Evolutionary conservation across 1,140 invertebrate species (phyloP).

Genomic region (Drosophila punjabiensis): DNA sequence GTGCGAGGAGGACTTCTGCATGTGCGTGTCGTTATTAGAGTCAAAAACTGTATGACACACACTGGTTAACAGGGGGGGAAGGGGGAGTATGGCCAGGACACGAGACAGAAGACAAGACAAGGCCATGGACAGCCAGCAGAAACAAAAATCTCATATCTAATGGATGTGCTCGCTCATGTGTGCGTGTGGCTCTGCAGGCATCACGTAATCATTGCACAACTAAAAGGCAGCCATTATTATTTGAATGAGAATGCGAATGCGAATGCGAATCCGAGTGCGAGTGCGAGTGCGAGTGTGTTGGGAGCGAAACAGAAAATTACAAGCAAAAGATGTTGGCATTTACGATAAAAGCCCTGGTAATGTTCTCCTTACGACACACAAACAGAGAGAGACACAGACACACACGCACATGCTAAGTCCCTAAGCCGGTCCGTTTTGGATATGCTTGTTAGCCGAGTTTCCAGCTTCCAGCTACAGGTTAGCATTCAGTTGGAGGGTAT

Average conservation of each 20-base stretch:
- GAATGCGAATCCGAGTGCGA: slow-evolving; percentile 64
- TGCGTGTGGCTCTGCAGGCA: slow-evolving; percentile 63
- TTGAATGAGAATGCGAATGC: slow-evolving; percentile 76
- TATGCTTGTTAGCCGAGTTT: slow-evolving; percentile 34
- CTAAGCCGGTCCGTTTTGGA: slow-evolving; percentile 47
- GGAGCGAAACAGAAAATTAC: slow-evolving; percentile 79
- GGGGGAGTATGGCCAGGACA: not conserved
- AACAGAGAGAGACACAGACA: not conserved
- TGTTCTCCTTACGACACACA: slow-evolving; percentile 73
- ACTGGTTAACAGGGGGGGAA: not conserved
- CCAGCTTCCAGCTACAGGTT: slow-evolving; percentile 33
- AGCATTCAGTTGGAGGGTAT: not conserved
- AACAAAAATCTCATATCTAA: slow-evolving; percentile 79
- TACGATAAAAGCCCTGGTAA: slow-evolving; percentile 82
- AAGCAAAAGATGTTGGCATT: slow-evolving; percentile 82
- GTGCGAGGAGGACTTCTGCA: slow-evolving; percentile 38
- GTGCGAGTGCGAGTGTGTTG: slow-evolving; percentile 64
- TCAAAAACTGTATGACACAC: slow-evolving; percentile 66
- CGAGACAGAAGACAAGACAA: slow-evolving; percentile 21
- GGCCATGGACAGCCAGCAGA: slow-evolving; percentile 47
- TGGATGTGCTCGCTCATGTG: slow-evolving; percentile 73
- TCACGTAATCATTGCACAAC: slow-evolving; percentile 83
- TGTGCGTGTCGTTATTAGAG: slow-evolving; percentile 61
- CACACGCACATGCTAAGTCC: slow-evolving; percentile 40
- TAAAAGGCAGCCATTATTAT: slow-evolving; percentile 82